A percentile compares a stretch with the other conserved stretches of the same genome.
Conservation (phyloP, 2,888 invertebrate species). For the Drosophila nr. perissopoda region DNA sequence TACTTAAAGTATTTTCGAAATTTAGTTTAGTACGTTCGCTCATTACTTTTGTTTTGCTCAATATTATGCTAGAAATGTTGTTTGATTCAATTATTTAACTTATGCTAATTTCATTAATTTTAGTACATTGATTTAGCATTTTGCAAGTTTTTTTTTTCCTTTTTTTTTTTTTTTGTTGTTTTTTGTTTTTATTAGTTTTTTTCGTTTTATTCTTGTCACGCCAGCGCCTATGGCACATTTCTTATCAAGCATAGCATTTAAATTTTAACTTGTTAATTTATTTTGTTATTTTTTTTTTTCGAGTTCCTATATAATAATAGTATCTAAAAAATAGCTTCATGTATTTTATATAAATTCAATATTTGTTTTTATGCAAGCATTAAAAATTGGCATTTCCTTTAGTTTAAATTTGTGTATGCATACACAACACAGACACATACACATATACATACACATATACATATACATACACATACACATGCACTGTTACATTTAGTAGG, state of each 20-base stretch:
- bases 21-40: slow-evolving; percentile 36
- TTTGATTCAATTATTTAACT: slow-evolving; percentile 44
- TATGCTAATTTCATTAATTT: slow-evolving; percentile 44
- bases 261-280: slow-evolving; percentile 20
- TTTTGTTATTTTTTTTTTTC: slow-evolving; percentile 31
- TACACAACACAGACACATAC: neutral
- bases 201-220: slow-evolving; percentile 26
- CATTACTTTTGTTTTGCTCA: slow-evolving; percentile 5
- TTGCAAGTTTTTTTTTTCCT: slow-evolving; percentile 38
- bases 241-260: slow-evolving; percentile 47
- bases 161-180: neutral
- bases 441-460: slow-evolving; percentile 19
- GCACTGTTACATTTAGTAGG: slow-evolving; percentile 10
- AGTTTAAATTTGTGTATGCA: slow-evolving; percentile 33
- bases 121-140: slow-evolving; percentile 71
- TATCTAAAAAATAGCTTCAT: slow-evolving; percentile 75
- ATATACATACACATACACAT: slow-evolving; percentile 16
- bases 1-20: slow-evolving; percentile 56
- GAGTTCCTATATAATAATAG: slow-evolving; percentile 63
- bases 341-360: slow-evolving; percentile 60
- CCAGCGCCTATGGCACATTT: slow-evolving; percentile 77
- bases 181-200: slow-evolving; percentile 1
- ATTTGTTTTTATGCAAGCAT: slow-evolving; percentile 61
- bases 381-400: slow-evolving; percentile 76
- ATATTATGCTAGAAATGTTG: slow-evolving; percentile 55